Base-by-base conservation (phyloP, 2,797 vertebrate genomes). In the Chrysolophus pictus region DNA sequence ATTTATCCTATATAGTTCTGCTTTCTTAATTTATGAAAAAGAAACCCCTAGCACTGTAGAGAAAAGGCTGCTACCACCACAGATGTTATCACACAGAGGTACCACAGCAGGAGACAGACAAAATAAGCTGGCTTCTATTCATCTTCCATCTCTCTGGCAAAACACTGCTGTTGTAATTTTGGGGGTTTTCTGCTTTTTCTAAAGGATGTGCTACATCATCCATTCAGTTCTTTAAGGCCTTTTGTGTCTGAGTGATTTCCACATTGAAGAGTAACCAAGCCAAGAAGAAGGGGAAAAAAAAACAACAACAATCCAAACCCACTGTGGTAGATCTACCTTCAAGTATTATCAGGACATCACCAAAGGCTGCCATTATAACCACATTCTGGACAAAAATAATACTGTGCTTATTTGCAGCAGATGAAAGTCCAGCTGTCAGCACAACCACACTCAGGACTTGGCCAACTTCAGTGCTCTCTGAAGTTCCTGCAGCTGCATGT, bases 401-500 rank as follows among this genome's bases (percentile, higher is more conserved):
- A 41, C 6, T 8, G 1, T 12, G 26, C 28, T 73, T 46, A 16
- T 41, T 58, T 3, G 3, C 56, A 81, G 69, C 17, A 78, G 37
- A 28, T 59, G 11, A 22, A 87, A 90, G 72, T 64, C 31, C 56
- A 58, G n/a, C 31, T 73, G 35, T 21, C 70, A 73, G 28, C 39
- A 82, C 67, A 82, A 44, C 24, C 17, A 44, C 19, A 22, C 29
- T 96, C 97, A 99, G 69, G 97, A 98, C 90, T 97, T 97, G 72
- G 99, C 98, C 97, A 99, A 81, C 0, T 97, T 98, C 44, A 99
- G 97, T 28, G 98, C 97, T 91, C 77, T 98, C 55, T 98, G 98
- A 88, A 99, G 97, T 63, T 99, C 98, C 91, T 98, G 98, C 39
- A 99, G 98, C n/a, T 99, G 99, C 95, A 98, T 98, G 65, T 98